These are phyloP conservation scores for Tangara arthus DNA, from an alignment of 2,797 vertebrate species.

Conservation along the genomic window DNA sequence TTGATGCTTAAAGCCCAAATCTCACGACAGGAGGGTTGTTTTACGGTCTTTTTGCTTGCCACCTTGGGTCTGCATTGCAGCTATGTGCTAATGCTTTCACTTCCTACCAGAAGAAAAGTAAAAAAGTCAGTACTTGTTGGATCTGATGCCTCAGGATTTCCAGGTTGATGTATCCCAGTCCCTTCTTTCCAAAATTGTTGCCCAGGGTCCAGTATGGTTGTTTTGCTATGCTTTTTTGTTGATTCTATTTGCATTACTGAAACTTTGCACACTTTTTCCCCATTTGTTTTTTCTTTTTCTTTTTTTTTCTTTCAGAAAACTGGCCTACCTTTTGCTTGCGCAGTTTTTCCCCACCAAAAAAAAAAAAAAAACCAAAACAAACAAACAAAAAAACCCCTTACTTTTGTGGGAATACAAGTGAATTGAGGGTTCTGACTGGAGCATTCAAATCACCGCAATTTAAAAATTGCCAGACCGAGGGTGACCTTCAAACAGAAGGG, in stretches of 20 bases:
- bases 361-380: accelerated
- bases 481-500: not conserved
- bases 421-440: not conserved
- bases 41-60: not conserved
- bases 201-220: accelerated
- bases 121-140: not conserved
- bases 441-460: not conserved
- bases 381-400: not conserved
- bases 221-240: not conserved
- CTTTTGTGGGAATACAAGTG: not conserved
- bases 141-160: not conserved
- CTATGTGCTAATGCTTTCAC: not conserved
- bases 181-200: not conserved
- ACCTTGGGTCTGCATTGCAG: not conserved
- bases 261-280: not conserved
- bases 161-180: not conserved
- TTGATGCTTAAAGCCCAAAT: not conserved
- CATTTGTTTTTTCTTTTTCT: not conserved
- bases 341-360: not conserved
- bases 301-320: not conserved
- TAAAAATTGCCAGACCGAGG: not conserved
- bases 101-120: not conserved
- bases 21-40: not conserved
- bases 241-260: not conserved
- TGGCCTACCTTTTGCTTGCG: not conserved